Evolutionary conservation across 1,140 invertebrate species (phyloP).

Genomic region (Hyposmocoma kahamanoa): DNA sequence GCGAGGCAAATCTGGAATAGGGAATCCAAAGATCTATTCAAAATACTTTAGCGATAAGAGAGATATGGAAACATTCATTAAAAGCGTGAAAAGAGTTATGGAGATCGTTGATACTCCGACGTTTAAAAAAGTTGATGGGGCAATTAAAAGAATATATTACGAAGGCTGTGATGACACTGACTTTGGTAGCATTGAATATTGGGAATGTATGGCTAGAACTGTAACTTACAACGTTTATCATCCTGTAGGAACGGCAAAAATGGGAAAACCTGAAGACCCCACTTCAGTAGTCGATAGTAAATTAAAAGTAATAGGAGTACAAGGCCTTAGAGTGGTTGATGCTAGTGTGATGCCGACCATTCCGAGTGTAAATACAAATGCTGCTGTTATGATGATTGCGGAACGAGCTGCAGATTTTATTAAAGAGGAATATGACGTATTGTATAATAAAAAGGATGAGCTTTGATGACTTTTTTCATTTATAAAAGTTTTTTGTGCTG

Average conservation of each 20-base stretch:
- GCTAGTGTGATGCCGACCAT: conserved; percentile 84
- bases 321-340: conserved; percentile 82
- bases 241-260: conserved; percentile 84
- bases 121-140: conserved; percentile 33
- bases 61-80: conserved; percentile 47
- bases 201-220: conserved; percentile 60
- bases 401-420: conserved; percentile 91
- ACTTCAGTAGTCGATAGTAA: conserved; percentile 83
- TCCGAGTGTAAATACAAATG: conserved; percentile 82
- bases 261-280: conserved; percentile 81
- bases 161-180: conserved; percentile 42
- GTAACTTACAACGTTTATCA: conserved; percentile 60
- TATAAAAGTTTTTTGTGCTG: too few species aligned
- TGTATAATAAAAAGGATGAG: background rate
- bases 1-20: conserved; percentile 79
- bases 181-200: conserved; percentile 44
- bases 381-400: conserved; percentile 87
- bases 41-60: conserved; percentile 54
- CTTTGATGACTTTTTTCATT: background rate
- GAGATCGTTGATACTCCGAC: conserved; percentile 42
- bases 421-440: conserved; percentile 70
- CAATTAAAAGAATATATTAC: conserved; percentile 50
- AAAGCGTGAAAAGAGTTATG: conserved; percentile 37
- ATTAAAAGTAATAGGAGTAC: conserved; percentile 80
- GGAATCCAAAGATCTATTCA: conserved; percentile 75